Conservation (phyloP, 2,797 vertebrate genomes). For the Streptopelia turtur region DNA sequence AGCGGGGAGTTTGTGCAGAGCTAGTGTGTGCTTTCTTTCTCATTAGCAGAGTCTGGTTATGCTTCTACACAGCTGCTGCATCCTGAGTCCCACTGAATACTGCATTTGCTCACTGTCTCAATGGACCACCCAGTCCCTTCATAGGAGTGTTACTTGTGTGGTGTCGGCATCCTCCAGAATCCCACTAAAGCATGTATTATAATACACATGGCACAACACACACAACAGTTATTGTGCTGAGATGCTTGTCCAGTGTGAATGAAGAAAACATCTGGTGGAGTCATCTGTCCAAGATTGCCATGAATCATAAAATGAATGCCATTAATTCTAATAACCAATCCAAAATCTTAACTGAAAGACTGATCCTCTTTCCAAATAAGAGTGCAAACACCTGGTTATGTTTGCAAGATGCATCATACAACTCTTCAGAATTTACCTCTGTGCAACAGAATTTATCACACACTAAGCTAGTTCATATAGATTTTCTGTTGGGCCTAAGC, state of each 20-base stretch:
- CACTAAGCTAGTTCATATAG: not conserved
- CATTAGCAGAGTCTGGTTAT: not conserved
- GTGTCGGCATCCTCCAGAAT: not conserved
- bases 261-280: not conserved
- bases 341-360: not conserved
- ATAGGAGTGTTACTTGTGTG: fast-evolving
- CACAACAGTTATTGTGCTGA: not conserved
- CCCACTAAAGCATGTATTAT: not conserved
- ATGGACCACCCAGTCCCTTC: too few species aligned
- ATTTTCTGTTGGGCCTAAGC: not conserved
- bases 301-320: not conserved
- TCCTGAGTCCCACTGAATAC: not conserved
- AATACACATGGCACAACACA: not conserved
- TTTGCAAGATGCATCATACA: not conserved
- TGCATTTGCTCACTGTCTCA: not conserved
- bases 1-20: not conserved
- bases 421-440: not conserved
- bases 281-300: not conserved
- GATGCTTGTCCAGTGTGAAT: not conserved
- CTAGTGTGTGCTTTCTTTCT: not conserved
- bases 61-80: not conserved
- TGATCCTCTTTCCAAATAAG: not conserved
- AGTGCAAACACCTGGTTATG: not conserved
- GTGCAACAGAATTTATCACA: not conserved
- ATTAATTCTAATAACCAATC: not conserved